phyloP scores from a whole-genome alignment of 2,888 invertebrate genomes.

The Temnothorax unifasciatus region DNA sequence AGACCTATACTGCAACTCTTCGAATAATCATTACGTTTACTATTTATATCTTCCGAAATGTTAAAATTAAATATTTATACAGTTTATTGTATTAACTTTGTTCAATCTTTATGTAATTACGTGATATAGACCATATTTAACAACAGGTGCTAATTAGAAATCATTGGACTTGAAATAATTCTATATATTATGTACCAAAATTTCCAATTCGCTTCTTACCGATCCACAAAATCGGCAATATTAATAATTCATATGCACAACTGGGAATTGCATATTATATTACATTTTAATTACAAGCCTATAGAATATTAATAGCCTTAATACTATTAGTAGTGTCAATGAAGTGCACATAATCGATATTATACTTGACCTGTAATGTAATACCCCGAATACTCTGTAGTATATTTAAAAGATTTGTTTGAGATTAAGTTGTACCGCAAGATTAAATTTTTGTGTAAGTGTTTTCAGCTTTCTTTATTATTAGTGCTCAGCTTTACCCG shows the following conservation, averaged over 20 bases:
- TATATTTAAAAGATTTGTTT: conserved; percentile 19
- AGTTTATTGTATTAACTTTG: not conserved
- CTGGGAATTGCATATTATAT: conserved; percentile 38
- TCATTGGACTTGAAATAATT: conserved; percentile 37
- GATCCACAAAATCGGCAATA: conserved; percentile 28
- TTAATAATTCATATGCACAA: conserved; percentile 41
- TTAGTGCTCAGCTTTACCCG: not conserved
- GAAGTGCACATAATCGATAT: conserved; percentile 24
- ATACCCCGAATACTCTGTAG: not conserved
- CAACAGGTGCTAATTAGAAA: conserved; percentile 10
- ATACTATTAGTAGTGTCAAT: conserved; percentile 39
- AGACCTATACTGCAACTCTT: conserved; percentile 5
- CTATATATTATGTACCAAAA: conserved; percentile 34
- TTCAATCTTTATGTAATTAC: conserved; percentile 11
- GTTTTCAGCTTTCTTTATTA: not conserved
- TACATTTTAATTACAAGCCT: conserved; percentile 32
- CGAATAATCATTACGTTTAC: conserved; percentile 21
- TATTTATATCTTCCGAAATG: conserved; percentile 6
- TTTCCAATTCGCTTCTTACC: conserved; percentile 53
- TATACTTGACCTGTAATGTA: conserved; percentile 16
- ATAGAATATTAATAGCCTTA: conserved; percentile 48
- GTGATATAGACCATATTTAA: not conserved
- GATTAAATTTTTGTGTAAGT: not conserved
- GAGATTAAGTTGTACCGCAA: not conserved
- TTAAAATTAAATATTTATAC: not conserved